phyloP scores from a whole-genome alignment of 1,140 invertebrate genomes.

The Aphaenogaster rudis region DNA sequence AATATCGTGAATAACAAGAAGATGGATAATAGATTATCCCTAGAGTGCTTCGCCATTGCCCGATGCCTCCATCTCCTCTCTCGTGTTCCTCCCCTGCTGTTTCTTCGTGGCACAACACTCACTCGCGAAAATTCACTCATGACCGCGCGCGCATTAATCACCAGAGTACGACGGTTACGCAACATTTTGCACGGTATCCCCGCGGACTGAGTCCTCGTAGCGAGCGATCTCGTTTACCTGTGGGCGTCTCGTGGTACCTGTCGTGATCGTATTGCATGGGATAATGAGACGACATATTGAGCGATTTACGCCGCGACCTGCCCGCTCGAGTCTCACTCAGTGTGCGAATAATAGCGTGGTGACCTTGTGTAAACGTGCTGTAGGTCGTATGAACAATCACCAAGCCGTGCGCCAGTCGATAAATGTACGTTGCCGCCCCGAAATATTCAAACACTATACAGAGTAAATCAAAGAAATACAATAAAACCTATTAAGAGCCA shows the following conservation, averaged over 20 bases:
- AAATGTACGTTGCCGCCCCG: no score
- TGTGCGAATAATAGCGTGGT: neutral
- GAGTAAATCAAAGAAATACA: no score
- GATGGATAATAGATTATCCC: neutral
- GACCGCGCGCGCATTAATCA: neutral
- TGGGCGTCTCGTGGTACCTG: neutral
- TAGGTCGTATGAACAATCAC: no score
- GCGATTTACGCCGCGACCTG: neutral
- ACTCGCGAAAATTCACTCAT: neutral
- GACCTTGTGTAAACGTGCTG: neutral
- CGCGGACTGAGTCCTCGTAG: neutral
- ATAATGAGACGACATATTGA: constrained; percentile 3
- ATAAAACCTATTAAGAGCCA: no score
- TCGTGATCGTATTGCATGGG: neutral
- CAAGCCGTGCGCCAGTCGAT: no score
- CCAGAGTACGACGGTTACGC: neutral
- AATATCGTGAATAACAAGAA: neutral
- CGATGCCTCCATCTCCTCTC: neutral
- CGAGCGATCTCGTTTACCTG: neutral
- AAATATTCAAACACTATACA: no score
- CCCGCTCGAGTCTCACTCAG: neutral
- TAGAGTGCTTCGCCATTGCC: neutral
- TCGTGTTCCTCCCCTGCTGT: neutral
- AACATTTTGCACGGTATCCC: neutral
- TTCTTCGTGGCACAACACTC: neutral